Evolutionary conservation across 2,888 invertebrate species (phyloP), one percentile per base, ranked within the genome.

Genomic region (Fragum whitleyi): DNA sequence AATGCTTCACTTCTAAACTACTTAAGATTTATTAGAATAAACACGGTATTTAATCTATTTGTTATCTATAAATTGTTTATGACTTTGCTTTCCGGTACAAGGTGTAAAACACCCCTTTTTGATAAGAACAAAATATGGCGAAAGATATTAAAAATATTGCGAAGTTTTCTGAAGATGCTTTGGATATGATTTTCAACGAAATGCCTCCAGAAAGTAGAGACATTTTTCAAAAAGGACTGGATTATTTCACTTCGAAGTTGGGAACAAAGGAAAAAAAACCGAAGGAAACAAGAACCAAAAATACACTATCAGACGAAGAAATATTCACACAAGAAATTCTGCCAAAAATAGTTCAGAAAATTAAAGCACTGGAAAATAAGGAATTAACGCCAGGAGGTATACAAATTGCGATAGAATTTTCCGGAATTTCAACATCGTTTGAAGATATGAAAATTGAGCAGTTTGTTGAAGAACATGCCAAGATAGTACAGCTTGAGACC

Each of bases 281-380:
- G 11, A 47, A 19, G 39, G 47, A 36, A 21, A 36, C 28, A 36
- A 39, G 42, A 67, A 39, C 7, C 21, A 47, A 42, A 39, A 57
- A 57, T 16, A 57, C 28, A n/a, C 21, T 67, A 23, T 67, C 67
- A 47, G 67, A 67, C 39, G 67, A 67, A 67, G 67, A 67, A 19
- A 39, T 67, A 36, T 67, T 67, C 67, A 67, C 32, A 23, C 19
- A 67, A 16, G 23, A 67, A 29, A 67, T 67, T 39, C 23, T 67
- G 39, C 67, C 67, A 42, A 29, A 67, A 36, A 67, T 67, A 21
- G 32, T 21, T 6, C n/a, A 42, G 39, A 67, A 39, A 67, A 67
- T 67, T 19, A 39, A 32, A 42, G 67, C 19, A 67, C 26, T 67
- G 39, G 67, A 67, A 42, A 11, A 67, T 39, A 14, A 19, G 39